phyloP scores from a whole-genome alignment of 1,140 invertebrate genomes.

The Drosophila ogumai region DNA sequence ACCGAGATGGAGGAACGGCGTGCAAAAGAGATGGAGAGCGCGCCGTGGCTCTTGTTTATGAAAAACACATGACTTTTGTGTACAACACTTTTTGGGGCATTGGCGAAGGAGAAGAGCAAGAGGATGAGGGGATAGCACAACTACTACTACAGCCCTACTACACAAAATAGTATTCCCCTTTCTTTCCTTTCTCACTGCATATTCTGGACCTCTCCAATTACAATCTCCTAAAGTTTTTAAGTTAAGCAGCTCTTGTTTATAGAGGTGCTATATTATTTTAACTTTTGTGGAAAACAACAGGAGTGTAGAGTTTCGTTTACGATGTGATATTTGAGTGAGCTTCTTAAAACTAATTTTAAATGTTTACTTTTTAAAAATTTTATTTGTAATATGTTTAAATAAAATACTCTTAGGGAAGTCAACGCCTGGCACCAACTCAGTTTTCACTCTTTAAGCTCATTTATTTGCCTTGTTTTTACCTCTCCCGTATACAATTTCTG shows the following conservation, averaged over 20 bases:
- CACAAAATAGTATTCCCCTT: slow-evolving; percentile 12
- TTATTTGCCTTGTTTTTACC: neutral
- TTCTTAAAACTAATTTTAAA: too few species aligned
- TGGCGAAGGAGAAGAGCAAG: slow-evolving; percentile 2
- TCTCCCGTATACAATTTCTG: slow-evolving; percentile 27
- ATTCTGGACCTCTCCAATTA: slow-evolving; percentile 7
- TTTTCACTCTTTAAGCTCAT: neutral
- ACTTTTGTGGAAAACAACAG: slow-evolving; percentile 6
- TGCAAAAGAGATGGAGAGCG: slow-evolving; percentile 19
- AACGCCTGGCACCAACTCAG: neutral
- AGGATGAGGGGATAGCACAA: slow-evolving; percentile 10
- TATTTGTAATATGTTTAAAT: too few species aligned
- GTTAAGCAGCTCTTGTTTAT: slow-evolving; percentile 5
- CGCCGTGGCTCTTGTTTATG: slow-evolving; percentile 52
- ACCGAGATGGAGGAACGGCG: slow-evolving; percentile 13
- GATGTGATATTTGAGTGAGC: neutral
- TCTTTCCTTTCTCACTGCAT: neutral
- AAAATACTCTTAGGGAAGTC: neutral
- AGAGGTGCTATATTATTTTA: neutral
- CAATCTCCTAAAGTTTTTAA: neutral
- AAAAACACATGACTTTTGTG: slow-evolving; percentile 78
- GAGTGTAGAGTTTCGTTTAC: slow-evolving; percentile 3
- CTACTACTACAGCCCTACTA: slow-evolving; percentile 23
- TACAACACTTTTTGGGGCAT: slow-evolving; percentile 48
- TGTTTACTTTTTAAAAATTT: neutral